A percentile compares a stretch with the other conserved stretches of the same genome.
Evolutionary conservation across 2,888 invertebrate genomes (phyloP).

Genomic region (Caenorhabditis sinica): DNA sequence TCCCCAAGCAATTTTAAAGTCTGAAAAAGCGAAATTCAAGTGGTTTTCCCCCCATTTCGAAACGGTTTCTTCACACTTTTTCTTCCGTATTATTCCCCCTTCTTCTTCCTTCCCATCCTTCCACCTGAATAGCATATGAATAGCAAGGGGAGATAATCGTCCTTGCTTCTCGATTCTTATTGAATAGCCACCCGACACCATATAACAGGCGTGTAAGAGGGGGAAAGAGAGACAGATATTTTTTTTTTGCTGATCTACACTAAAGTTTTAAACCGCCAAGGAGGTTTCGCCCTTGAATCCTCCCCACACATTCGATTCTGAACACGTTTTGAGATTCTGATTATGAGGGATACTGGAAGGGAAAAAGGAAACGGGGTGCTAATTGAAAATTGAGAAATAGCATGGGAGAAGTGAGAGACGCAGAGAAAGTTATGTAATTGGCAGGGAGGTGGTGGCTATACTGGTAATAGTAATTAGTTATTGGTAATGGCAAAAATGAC

Average conservation of each 20-base stretch:
- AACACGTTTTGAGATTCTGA: constrained; percentile 28
- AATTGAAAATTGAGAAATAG: constrained; percentile 33
- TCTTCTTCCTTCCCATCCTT: constrained; percentile 2
- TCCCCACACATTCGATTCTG: neutral
- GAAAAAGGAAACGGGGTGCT: constrained; percentile 33
- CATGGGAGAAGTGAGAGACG: neutral
- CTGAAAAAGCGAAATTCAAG: neutral
- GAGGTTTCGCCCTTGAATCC: constrained; percentile 18
- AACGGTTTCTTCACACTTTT: constrained; percentile 16
- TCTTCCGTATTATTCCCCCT: constrained; percentile 5
- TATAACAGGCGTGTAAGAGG: constrained; percentile 50
- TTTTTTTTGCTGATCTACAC: neutral
- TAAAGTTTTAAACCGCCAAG: neutral
- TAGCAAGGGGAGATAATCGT: constrained; percentile 18
- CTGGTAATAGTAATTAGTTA: constrained; percentile 41
- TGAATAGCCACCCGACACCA: neutral
- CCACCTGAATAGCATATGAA: constrained; percentile 32
- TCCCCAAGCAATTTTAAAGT: too few species aligned
- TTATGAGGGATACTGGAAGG: neutral
- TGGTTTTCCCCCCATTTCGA: neutral
- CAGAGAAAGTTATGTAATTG: constrained; percentile 19
- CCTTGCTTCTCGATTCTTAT: constrained; percentile 35
- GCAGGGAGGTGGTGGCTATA: neutral
- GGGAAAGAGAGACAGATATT: neutral
- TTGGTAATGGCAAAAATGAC: neutral